Evolutionary conservation across 2,113 vertebrate genomes (phyloP).

Genomic region (Noturus placidus): DNA sequence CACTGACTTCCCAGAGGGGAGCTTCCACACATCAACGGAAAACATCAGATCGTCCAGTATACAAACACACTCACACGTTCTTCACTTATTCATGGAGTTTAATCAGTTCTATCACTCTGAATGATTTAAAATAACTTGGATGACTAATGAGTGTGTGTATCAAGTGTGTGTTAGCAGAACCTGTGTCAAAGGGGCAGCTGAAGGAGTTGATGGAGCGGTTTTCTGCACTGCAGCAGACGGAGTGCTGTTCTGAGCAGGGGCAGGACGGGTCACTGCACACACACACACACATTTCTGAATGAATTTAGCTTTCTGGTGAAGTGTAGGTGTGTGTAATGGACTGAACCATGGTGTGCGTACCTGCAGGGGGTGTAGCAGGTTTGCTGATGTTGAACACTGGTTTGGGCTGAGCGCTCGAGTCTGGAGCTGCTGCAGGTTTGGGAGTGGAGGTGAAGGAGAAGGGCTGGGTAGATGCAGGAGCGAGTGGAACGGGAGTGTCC

Average conservation of each 20-base stretch:
- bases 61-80: neutral
- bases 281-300: conserved; percentile 17
- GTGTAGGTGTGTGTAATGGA: neutral
- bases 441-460: conserved; percentile 74
- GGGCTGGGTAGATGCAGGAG: conserved; percentile 49
- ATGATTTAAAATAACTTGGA: neutral
- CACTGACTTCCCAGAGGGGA: conserved; percentile 60
- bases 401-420: conserved; percentile 25
- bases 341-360: conserved; percentile 51
- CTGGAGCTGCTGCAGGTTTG: conserved; percentile 65
- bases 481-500: conserved; percentile 64
- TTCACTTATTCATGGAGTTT: neutral
- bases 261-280: conserved; percentile 25
- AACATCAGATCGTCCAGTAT: neutral
- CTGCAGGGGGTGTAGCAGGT: conserved; percentile 51
- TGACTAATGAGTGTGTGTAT: neutral
- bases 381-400: conserved; percentile 52
- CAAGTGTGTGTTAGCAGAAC: neutral
- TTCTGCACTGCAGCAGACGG: conserved; percentile 23
- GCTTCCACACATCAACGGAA: conserved; percentile 44
- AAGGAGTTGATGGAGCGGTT: neutral
- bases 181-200: neutral
- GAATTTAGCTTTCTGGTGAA: neutral
- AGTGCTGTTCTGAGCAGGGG: conserved; percentile 22
- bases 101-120: neutral